Percentiles rank a stretch among this genome's conserved stretches.
Conservation (phyloP, 2,797 vertebrate species). For the Limosa lapponica region DNA sequence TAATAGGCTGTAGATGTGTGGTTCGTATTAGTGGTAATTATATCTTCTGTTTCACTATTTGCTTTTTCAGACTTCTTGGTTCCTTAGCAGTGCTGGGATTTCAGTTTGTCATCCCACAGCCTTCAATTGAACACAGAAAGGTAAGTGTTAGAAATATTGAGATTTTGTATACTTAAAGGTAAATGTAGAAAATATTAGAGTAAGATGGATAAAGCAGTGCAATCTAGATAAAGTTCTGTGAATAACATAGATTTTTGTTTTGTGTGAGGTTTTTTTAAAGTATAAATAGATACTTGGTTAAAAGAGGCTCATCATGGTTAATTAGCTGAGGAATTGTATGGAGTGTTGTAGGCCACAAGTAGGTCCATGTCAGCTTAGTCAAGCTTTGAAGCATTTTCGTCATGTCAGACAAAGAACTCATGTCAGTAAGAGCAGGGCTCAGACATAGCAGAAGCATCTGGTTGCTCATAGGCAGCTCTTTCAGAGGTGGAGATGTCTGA, state of each 20-base stretch:
- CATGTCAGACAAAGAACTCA: background rate
- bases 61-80: conserved; percentile 82
- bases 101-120: conserved; percentile 83
- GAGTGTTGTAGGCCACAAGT: background rate
- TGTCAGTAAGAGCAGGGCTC: background rate
- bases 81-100: conserved; percentile 83
- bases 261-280: background rate
- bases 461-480: background rate
- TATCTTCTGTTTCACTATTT: conserved; percentile 35
- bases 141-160: conserved; percentile 77
- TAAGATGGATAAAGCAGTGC: background rate
- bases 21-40: background rate
- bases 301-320: background rate
- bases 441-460: background rate
- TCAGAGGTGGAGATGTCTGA: background rate
- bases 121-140: conserved; percentile 88
- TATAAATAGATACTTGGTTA: background rate
- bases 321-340: background rate
- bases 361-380: background rate
- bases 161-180: background rate
- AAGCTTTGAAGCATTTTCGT: background rate
- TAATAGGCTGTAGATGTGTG: background rate
- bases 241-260: background rate
- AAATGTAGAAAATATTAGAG: background rate
- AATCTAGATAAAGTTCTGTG: background rate